Conservation (phyloP, 2,113 vertebrate genomes). For the Phalacrocorax brasilianus region DNA sequence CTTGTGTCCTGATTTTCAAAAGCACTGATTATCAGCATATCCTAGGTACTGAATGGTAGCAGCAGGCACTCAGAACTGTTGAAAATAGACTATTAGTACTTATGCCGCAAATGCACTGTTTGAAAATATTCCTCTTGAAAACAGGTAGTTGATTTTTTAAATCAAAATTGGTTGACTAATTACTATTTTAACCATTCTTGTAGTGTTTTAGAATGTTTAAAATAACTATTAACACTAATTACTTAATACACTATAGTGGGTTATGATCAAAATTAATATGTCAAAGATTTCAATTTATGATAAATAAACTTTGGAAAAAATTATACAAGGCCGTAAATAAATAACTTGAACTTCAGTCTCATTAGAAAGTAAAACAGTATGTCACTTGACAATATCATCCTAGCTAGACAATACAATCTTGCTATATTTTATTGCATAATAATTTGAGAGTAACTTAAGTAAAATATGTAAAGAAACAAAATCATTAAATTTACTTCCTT, state of each 20-base stretch:
- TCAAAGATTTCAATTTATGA: constrained; percentile 63
- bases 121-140: background rate
- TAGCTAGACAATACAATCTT: constrained; percentile 52
- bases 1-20: constrained; percentile 51
- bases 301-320: constrained; percentile 71
- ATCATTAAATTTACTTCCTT: constrained; percentile 75
- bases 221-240: background rate
- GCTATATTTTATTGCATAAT: constrained; percentile 69
- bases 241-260: background rate
- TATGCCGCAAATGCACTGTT: background rate
- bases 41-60: constrained; percentile 6
- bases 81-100: background rate
- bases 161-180: background rate
- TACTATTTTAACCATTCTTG: background rate
- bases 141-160: background rate
- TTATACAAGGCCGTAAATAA: constrained; percentile 73
- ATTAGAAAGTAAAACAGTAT: constrained; percentile 64
- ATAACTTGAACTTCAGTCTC: constrained; percentile 72
- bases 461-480: constrained; percentile 71
- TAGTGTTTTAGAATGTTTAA: constrained; percentile 24
- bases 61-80: constrained; percentile 55
- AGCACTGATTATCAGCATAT: constrained; percentile 47
- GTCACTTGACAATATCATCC: constrained; percentile 47
- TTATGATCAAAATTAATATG: constrained; percentile 48
- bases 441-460: constrained; percentile 60